Conservation (phyloP, 2,888 invertebrate species). For the Troglohyphantes excavatus region DNA sequence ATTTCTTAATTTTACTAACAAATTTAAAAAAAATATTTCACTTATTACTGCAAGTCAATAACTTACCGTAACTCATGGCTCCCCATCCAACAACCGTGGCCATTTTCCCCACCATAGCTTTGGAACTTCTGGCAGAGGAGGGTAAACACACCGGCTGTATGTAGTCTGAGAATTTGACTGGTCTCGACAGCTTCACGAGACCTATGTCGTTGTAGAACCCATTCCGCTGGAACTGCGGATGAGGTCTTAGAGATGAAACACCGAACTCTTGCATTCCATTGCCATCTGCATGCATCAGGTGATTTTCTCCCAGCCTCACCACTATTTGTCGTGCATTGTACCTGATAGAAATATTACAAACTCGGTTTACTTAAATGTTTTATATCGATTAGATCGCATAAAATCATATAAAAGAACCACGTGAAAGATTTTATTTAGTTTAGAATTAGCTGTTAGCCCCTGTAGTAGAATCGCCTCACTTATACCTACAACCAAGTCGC, state of each 20-base stretch:
- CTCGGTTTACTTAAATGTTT: too few species aligned
- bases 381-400: too few species aligned
- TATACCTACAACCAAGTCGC: too few species aligned
- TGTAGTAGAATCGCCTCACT: too few species aligned
- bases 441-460: too few species aligned
- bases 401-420: too few species aligned
- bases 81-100: constrained; percentile 98
- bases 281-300: constrained; percentile 91
- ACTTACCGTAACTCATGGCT: constrained; percentile 90
- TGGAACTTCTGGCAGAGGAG: constrained; percentile 82
- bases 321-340: constrained; percentile 86
- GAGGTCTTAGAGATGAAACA: constrained; percentile 84
- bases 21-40: too few species aligned
- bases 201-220: constrained; percentile 98
- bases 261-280: constrained; percentile 87
- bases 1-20: too few species aligned
- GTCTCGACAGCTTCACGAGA: constrained; percentile 88
- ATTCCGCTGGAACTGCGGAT: constrained; percentile 92
- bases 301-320: constrained; percentile 93
- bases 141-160: constrained; percentile 94
- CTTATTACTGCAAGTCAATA: too few species aligned
- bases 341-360: constrained; percentile 55
- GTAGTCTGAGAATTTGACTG: constrained; percentile 91
- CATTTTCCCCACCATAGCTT: constrained; percentile 88
- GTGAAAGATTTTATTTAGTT: too few species aligned